Evolutionary conservation across 2,888 invertebrate species (phyloP).

Genomic region (Drosophila conformis): DNA sequence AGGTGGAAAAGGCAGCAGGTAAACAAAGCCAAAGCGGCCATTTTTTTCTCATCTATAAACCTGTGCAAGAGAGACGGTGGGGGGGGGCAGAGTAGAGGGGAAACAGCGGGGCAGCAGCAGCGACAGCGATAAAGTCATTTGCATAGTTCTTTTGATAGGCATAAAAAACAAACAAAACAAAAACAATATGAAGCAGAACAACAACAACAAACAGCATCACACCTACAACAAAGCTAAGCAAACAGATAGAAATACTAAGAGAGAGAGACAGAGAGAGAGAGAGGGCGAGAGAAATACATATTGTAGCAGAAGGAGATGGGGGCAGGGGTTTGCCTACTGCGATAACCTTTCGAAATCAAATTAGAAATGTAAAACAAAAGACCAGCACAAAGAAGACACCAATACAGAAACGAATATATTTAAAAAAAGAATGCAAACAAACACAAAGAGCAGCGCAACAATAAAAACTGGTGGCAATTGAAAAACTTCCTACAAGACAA

Average conservation of each 20-base stretch:
- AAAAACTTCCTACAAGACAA: slow-evolving; percentile 3
- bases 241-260: slow-evolving; percentile 7
- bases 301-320: neutral
- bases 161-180: slow-evolving; percentile 25
- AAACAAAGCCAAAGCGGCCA: slow-evolving; percentile 59
- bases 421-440: slow-evolving; percentile 1
- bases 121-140: slow-evolving; percentile 75
- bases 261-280: neutral
- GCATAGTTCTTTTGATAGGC: slow-evolving; percentile 75
- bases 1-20: slow-evolving; percentile 61
- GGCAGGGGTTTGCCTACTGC: slow-evolving; percentile 18
- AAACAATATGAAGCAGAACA: slow-evolving; percentile 20
- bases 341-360: slow-evolving; percentile 80
- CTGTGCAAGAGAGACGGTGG: slow-evolving; percentile 25
- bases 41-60: slow-evolving; percentile 66
- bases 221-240: slow-evolving; percentile 51
- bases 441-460: slow-evolving; percentile 5
- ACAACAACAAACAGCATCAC: slow-evolving; percentile 46
- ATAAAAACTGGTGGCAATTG: slow-evolving; percentile 11
- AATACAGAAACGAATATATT: neutral
- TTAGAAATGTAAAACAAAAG: slow-evolving; percentile 62
- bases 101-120: neutral
- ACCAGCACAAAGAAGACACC: slow-evolving; percentile 14
- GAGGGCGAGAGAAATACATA: neutral
- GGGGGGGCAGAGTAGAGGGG: neutral